Evolutionary conservation across 53 echinoderm and acorn worm species (phyloP).

Genomic region (Actinopyga echinites): DNA sequence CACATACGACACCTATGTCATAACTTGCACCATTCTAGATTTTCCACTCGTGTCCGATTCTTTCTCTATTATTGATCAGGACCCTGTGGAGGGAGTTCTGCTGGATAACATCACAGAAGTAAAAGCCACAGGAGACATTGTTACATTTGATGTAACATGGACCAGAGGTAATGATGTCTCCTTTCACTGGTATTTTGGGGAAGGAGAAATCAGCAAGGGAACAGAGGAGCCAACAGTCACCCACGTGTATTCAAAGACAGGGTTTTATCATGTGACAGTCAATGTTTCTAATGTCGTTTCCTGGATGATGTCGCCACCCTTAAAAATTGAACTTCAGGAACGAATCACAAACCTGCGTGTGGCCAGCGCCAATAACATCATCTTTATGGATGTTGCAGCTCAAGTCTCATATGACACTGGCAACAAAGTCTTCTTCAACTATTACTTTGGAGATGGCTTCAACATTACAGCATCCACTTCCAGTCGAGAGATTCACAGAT

Average conservation of each 20-base stretch:
- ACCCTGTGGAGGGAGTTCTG: conserved; percentile 76
- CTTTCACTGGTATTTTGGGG: conserved; percentile 79
- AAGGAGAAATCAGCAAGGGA: conserved; percentile 35
- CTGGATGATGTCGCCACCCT: conserved; percentile 67
- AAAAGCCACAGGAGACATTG: conserved; percentile 67
- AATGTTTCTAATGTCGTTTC: conserved; percentile 82
- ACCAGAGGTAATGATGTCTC: conserved; percentile 75
- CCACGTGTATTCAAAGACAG: conserved; percentile 49
- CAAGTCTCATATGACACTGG: conserved; percentile 53
- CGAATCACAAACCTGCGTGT: conserved; percentile 62
- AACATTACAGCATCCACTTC: conserved; percentile 12
- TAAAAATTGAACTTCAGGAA: conserved; percentile 68
- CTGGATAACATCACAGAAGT: conserved; percentile 68
- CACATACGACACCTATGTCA: conserved; percentile 58
- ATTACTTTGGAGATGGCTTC: conserved; percentile 63
- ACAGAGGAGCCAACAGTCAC: conserved; percentile 45
- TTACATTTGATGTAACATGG: conserved; percentile 64
- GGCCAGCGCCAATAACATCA: conserved; percentile 44
- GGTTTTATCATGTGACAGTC: conserved; percentile 63
- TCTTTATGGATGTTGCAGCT: conserved; percentile 48
- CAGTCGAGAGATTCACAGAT: conserved; percentile 41
- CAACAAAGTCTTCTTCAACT: conserved; percentile 73
- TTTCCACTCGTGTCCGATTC: conserved; percentile 62
- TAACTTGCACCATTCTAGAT: conserved; percentile 60
- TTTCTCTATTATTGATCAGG: conserved; percentile 66